Evolutionary conservation across 1,140 invertebrate species (phyloP).

Genomic region (Armadillidium nasatum): DNA sequence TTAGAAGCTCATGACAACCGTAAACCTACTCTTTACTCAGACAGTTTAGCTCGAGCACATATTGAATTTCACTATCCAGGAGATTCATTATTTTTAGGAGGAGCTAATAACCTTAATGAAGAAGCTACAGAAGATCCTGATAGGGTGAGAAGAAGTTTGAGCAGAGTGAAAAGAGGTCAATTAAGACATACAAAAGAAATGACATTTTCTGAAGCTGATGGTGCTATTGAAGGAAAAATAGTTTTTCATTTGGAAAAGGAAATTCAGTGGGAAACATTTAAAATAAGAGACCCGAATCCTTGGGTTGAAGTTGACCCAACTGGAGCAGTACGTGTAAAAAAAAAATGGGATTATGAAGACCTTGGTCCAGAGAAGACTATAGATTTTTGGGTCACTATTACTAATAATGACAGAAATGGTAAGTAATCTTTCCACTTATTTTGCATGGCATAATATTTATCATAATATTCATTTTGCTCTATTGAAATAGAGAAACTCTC

Average conservation of each 20-base stretch:
- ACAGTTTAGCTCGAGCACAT: conserved; percentile 65
- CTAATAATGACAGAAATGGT: too few relatives aligned
- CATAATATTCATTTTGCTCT: too few relatives aligned
- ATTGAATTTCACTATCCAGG: conserved; percentile 65
- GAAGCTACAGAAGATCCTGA: conserved; percentile 50
- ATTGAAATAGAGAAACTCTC: too few relatives aligned
- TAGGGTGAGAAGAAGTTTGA: conserved; percentile 62
- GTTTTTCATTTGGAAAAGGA: conserved; percentile 88
- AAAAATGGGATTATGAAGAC: conserved; percentile 95
- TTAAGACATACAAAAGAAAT: conserved; percentile 85
- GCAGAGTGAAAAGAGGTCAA: conserved; percentile 68
- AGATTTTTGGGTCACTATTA: conserved; percentile 93
- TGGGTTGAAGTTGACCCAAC: conserved; percentile 89
- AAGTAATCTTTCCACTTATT: too few relatives aligned
- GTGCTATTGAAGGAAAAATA: conserved; percentile 75
- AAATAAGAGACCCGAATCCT: conserved; percentile 84
- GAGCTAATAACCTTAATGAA: conserved; percentile 51
- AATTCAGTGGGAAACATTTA: conserved; percentile 84
- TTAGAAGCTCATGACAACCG: conserved; percentile 77
- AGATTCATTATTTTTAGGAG: conserved; percentile 50
- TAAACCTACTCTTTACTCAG: conserved; percentile 62
- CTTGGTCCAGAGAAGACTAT: conserved; percentile 91
- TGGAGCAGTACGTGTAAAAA: conserved; percentile 85
- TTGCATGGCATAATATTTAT: too few relatives aligned
- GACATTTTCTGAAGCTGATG: conserved; percentile 85